A percentile compares a stretch with the other conserved stretches of the same genome.
Evolutionary conservation across 2,888 invertebrate genomes (phyloP).

Genomic region (Zonitis immaculata): DNA sequence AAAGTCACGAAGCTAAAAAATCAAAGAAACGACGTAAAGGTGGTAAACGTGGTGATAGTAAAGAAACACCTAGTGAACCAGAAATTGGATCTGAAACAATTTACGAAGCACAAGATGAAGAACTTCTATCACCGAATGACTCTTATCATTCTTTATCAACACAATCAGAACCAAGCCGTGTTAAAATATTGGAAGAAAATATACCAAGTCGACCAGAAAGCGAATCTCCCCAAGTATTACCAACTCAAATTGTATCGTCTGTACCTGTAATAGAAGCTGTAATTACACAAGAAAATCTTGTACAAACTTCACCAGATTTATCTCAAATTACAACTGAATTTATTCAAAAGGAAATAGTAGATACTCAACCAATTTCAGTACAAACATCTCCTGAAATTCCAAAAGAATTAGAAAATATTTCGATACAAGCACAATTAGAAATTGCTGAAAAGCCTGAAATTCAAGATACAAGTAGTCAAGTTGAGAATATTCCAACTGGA

Average conservation of each 20-base stretch:
- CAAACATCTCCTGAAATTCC: slow-evolving; percentile 55
- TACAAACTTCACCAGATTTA: slow-evolving; percentile 58
- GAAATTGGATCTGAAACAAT: slow-evolving; percentile 40
- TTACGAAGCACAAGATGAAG: slow-evolving; percentile 51
- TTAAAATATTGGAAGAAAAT: slow-evolving; percentile 65
- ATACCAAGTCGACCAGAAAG: slow-evolving; percentile 55
- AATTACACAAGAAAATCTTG: slow-evolving; percentile 54
- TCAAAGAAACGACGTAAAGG: slow-evolving; percentile 43
- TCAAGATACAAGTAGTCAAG: slow-evolving; percentile 49
- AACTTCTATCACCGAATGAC: slow-evolving; percentile 54
- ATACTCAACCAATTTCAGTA: slow-evolving; percentile 44
- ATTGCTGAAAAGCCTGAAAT: slow-evolving; percentile 46
- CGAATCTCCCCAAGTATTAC: slow-evolving; percentile 54
- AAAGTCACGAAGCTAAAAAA: slow-evolving; percentile 32
- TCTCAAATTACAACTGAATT: slow-evolving; percentile 28
- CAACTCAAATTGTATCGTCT: slow-evolving; percentile 48
- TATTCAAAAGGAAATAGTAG: slow-evolving; percentile 44
- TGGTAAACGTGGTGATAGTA: slow-evolving; percentile 42
- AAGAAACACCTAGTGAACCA: slow-evolving; percentile 37
- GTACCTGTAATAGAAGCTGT: slow-evolving; percentile 58
- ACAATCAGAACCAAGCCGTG: slow-evolving; percentile 55
- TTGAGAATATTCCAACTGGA: slow-evolving; percentile 37
- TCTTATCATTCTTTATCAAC: slow-evolving; percentile 59
- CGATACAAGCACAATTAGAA: slow-evolving; percentile 56
- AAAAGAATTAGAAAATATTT: slow-evolving; percentile 47